Evolutionary conservation across 2,888 invertebrate genomes (phyloP), one percentile per base, ranked within the genome.

Genomic region (Chorisops tibialis): DNA sequence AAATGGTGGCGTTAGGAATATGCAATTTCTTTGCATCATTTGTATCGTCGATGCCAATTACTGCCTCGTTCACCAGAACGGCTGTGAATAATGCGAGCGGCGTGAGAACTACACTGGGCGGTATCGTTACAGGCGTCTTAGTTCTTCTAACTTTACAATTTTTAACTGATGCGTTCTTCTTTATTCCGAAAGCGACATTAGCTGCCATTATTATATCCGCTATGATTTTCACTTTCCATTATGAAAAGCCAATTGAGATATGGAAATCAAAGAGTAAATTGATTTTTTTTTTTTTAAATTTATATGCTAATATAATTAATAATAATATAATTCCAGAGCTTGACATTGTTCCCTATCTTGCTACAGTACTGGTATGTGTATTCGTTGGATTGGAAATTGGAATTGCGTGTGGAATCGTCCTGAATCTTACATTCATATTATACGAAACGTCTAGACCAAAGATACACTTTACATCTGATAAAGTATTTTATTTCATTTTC

Each of bases 11-110:
- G 0, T 79, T 96, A 22, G 93, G 93, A 12, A 73, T 88, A 1
- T 87, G 89, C 69, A 96, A 95, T 78, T 70, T 94, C 21, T 70
- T 89, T 54, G 87, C 93, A 4, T 88, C 91, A 19, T 91, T 94
- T 75, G 85, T 91, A 1, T 85, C 85, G 56, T 87, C 93, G 45
- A 94, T 95, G 87, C 94, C 96, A 0, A 84, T 88, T 1, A 88
- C 92, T 5, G 94, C 91, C 59, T 91, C 91, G 18, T 93, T 93
- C 79, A 90, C 91, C 0, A 81, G 93, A 65, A 90, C 94, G 1
- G 95, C 95, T 2, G 87, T 96, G 30, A 96, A 96, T 80, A 88
- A 94, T 74, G 88, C 92, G 52, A 91, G 92, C 66, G 95, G 95
- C 0, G 96, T 94, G 0, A 82, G 84, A 68, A 94, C 94, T 0